Evolutionary conservation across 2,113 vertebrate genomes (phyloP).

Genomic region (Eubucco bourcierii): DNA sequence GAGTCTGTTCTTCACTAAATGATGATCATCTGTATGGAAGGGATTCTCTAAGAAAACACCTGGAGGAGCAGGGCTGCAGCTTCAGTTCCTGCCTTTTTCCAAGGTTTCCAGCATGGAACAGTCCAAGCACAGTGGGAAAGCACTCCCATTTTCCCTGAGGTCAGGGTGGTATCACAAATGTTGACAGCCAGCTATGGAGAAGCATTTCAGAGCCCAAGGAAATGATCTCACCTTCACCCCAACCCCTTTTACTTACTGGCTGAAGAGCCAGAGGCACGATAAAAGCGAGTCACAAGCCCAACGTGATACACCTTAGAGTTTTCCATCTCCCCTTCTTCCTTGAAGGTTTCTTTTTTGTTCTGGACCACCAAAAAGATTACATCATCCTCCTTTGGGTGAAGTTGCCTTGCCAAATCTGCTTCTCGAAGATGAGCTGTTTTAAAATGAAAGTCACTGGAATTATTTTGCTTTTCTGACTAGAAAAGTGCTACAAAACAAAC

Average conservation of each 20-base stretch:
- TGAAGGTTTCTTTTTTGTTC: slow-evolving; percentile 44
- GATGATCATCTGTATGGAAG: neutral
- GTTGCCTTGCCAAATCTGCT: slow-evolving; percentile 71
- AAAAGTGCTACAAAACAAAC: neutral
- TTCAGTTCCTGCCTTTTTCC: neutral
- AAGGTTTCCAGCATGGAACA: neutral
- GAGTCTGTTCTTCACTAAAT: neutral
- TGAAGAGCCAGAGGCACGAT: neutral
- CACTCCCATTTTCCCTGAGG: neutral
- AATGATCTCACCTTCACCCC: neutral
- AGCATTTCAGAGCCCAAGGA: neutral
- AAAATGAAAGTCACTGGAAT: neutral
- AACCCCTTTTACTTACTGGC: slow-evolving; percentile 52
- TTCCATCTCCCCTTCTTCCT: neutral
- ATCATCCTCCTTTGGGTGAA: slow-evolving; percentile 85
- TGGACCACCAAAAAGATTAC: slow-evolving; percentile 78
- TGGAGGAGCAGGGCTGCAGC: neutral
- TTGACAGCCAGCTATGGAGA: neutral
- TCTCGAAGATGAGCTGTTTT: slow-evolving; percentile 67
- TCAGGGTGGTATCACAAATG: neutral
- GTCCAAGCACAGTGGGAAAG: neutral
- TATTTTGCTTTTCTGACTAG: neutral
- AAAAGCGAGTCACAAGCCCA: slow-evolving; percentile 75
- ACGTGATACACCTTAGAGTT: slow-evolving; percentile 25
- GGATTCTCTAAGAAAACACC: neutral